Evolutionary conservation across 2,888 invertebrate species (phyloP).

Genomic region (Ichneumoninae sp.): DNA sequence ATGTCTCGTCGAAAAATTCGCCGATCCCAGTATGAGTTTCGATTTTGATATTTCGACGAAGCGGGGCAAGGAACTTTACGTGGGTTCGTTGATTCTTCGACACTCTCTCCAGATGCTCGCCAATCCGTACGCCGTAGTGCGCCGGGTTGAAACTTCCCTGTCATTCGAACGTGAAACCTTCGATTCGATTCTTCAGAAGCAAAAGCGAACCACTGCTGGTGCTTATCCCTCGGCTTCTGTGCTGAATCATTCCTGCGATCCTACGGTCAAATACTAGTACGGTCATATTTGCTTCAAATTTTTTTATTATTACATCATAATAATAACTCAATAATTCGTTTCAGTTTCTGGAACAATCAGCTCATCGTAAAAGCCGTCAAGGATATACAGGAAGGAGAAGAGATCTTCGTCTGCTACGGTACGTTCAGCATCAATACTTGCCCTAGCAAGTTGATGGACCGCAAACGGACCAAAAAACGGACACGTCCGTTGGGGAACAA

Average conservation of each 20-base stretch:
- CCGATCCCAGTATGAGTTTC: slow-evolving; percentile 69
- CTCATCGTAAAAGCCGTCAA: slow-evolving; percentile 90
- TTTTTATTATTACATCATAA: not conserved
- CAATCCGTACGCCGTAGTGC: slow-evolving; percentile 90
- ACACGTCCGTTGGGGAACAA: too few species aligned
- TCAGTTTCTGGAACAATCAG: slow-evolving; percentile 89
- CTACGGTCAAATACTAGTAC: slow-evolving; percentile 79
- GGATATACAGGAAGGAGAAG: slow-evolving; percentile 88
- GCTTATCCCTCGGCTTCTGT: slow-evolving; percentile 94
- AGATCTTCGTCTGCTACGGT: slow-evolving; percentile 95
- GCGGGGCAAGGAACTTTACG: slow-evolving; percentile 82
- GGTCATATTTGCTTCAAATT: slow-evolving; percentile 6
- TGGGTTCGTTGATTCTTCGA: slow-evolving; percentile 90
- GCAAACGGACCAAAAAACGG: too few species aligned
- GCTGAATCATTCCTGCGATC: slow-evolving; percentile 97
- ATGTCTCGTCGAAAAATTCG: slow-evolving; percentile 75
- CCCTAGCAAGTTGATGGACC: too few species aligned
- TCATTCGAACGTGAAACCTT: slow-evolving; percentile 70
- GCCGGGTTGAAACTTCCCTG: slow-evolving; percentile 73
- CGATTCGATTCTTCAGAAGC: slow-evolving; percentile 71
- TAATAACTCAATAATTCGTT: slow-evolving; percentile 71
- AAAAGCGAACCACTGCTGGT: slow-evolving; percentile 89
- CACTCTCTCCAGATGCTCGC: slow-evolving; percentile 92
- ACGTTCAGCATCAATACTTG: slow-evolving; percentile 31
- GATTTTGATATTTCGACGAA: slow-evolving; percentile 71